Percentiles rank a stretch among this genome's conserved stretches.
These are phyloP conservation scores for Caenorhabditis latens DNA, from an alignment of 1,140 invertebrate genomes.

Conservation along the genomic window DNA sequence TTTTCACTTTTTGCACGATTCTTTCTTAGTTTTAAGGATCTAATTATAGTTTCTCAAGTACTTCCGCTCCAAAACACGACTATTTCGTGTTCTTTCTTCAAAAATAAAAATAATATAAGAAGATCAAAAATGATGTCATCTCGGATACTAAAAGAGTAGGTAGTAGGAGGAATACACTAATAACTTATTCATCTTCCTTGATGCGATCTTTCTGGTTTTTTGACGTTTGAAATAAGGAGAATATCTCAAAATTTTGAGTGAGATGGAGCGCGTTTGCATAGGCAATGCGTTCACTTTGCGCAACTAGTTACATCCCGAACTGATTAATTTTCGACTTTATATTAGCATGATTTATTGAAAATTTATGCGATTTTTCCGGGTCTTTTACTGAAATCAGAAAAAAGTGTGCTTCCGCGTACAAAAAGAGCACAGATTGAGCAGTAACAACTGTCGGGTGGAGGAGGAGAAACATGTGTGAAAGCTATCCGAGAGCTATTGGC, in stretches of 20 bases:
- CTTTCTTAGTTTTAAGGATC: not conserved
- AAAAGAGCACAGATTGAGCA: slow-evolving; percentile 38
- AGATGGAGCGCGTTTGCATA: not conserved
- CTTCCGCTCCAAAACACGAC: slow-evolving; percentile 38
- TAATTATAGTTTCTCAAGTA: slow-evolving; percentile 33
- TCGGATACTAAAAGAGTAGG: slow-evolving; percentile 8
- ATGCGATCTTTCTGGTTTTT: slow-evolving; percentile 21
- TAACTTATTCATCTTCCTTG: slow-evolving; percentile 29
- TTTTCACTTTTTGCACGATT: slow-evolving; percentile 18
- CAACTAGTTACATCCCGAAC: no score
- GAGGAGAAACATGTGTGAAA: not conserved
- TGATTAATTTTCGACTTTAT: no score
- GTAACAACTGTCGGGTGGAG: slow-evolving; percentile 9
- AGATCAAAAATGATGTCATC: slow-evolving; percentile 48
- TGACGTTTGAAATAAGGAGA: not conserved
- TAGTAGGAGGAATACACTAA: slow-evolving; percentile 7
- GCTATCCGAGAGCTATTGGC: not conserved
- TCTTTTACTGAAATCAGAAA: not conserved
- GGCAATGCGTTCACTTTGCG: no score
- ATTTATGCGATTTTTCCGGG: no score
- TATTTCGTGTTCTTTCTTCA: no score
- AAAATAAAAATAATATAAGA: not conserved
- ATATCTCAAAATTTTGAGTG: not conserved
- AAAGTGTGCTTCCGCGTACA: slow-evolving; percentile 19
- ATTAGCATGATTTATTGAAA: no score